Percentiles rank a stretch among this genome's conserved stretches.
phyloP scores from a whole-genome alignment of 2,888 invertebrate species.

The Anagyrus pseudococci region DNA sequence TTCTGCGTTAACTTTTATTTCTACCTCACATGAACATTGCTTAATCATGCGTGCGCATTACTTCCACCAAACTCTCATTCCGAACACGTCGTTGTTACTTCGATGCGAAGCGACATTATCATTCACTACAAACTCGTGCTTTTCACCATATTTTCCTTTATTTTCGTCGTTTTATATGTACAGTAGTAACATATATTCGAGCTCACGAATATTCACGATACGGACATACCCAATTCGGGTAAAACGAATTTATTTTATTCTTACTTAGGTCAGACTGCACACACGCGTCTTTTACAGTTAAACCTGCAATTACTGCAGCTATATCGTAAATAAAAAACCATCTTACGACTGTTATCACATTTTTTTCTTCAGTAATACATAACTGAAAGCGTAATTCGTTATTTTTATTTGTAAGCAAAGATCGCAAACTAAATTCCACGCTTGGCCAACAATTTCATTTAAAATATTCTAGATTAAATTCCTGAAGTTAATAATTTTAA shows the following conservation, averaged over 20 bases:
- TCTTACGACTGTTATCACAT: slow-evolving; percentile 3
- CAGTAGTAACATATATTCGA: slow-evolving; percentile 41
- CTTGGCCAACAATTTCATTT: background rate
- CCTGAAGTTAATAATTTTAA: too few species aligned
- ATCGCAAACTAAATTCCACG: background rate
- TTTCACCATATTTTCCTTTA: slow-evolving; percentile 11
- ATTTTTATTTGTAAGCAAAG: background rate
- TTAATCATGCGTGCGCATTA: slow-evolving; percentile 19
- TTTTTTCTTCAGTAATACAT: background rate
- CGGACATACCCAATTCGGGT: slow-evolving; percentile 38
- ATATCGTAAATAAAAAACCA: background rate
- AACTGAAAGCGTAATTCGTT: background rate
- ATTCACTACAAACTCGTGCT: slow-evolving; percentile 26
- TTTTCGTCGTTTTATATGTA: slow-evolving; percentile 38
- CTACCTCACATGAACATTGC: slow-evolving; percentile 12
- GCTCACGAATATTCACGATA: slow-evolving; percentile 38
- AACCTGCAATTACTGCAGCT: background rate
- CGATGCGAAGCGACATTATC: slow-evolving; percentile 38
- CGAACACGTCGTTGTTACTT: slow-evolving; percentile 27
- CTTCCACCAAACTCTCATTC: slow-evolving; percentile 27
- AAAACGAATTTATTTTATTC: slow-evolving; percentile 36
- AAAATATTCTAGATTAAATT: too few species aligned
- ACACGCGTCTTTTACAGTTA: slow-evolving; percentile 17
- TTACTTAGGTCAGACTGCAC: slow-evolving; percentile 15
- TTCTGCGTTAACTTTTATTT: slow-evolving; percentile 21